A percentile compares a stretch with the other conserved stretches of the same genome.
Conservation (phyloP, 2,888 invertebrate genomes). For the Clivina fossor region DNA sequence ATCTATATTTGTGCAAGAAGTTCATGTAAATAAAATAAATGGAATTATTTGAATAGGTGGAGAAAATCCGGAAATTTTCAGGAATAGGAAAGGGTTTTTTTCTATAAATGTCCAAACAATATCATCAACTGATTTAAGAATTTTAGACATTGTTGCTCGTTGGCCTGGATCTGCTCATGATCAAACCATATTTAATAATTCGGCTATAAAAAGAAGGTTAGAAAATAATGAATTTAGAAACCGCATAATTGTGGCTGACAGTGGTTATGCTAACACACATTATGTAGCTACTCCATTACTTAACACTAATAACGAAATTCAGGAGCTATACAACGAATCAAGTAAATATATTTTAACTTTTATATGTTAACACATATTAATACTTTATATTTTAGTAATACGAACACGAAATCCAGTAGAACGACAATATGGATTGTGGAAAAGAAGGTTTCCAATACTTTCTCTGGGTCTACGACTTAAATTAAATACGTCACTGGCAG, state of each 20-base stretch:
- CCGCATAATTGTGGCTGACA: conserved; percentile 10
- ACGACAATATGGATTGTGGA: no score
- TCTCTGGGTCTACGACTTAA: no score
- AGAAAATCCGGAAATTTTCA: background rate
- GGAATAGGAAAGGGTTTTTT: background rate
- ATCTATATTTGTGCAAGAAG: no score
- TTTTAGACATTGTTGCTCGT: conserved; percentile 7
- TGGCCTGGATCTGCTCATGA: conserved; percentile 12
- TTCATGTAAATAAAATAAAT: no score
- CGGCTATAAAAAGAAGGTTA: background rate
- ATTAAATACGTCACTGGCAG: no score
- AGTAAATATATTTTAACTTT: no score
- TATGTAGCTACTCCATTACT: conserved; percentile 10
- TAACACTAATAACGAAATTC: background rate
- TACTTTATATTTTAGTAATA: no score
- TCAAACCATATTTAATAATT: background rate
- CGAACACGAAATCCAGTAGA: no score
- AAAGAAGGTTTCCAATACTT: no score
- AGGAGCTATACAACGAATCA: conserved; percentile 7
- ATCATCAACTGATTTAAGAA: background rate
- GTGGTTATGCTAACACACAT: conserved; percentile 4
- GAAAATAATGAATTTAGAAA: no score
- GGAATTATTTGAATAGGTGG: no score
- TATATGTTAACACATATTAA: no score
- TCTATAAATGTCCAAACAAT: conserved; percentile 1